Conservation (phyloP, 2,797 vertebrate genomes). For the Tamandua tetradactyla region DNA sequence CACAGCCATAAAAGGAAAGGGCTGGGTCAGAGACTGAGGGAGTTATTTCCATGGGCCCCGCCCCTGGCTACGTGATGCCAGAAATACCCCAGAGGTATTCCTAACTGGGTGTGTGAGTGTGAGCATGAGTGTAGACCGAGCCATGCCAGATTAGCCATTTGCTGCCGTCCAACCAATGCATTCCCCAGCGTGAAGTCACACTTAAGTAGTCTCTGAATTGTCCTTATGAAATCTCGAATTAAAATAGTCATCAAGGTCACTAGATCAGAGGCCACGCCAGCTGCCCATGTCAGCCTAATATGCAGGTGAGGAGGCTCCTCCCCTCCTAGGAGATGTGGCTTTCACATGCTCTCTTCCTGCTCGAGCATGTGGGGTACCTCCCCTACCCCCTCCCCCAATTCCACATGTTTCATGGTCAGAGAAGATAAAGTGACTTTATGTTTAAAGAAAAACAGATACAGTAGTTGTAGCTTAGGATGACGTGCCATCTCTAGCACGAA, state of each 20-base stretch:
- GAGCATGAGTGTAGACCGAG: background rate
- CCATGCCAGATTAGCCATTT: fast-evolving
- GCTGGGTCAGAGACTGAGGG: fast-evolving
- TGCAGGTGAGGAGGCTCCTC: background rate
- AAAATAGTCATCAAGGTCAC: conserved; percentile 3
- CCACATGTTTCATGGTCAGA: too few species aligned
- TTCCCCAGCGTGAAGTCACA: background rate
- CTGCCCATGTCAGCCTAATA: background rate
- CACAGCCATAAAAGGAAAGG: background rate
- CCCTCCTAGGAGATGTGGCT: background rate
- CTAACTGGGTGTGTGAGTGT: background rate
- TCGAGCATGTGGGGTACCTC: fast-evolving
- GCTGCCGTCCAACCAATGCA: background rate
- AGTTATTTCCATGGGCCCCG: fast-evolving
- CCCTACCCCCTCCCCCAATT: too few species aligned
- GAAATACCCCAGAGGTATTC: too few species aligned
- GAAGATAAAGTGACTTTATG: background rate
- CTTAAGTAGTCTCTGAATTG: background rate
- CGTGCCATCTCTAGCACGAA: fast-evolving
- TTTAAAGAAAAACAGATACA: background rate
- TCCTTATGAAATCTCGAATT: conserved; percentile 4
- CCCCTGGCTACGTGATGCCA: background rate
- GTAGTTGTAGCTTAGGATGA: background rate
- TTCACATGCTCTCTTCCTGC: fast-evolving
- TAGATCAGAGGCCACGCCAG: background rate